Base-by-base conservation (phyloP, 2,888 invertebrate genomes). In the Orthosia cruda region DNA sequence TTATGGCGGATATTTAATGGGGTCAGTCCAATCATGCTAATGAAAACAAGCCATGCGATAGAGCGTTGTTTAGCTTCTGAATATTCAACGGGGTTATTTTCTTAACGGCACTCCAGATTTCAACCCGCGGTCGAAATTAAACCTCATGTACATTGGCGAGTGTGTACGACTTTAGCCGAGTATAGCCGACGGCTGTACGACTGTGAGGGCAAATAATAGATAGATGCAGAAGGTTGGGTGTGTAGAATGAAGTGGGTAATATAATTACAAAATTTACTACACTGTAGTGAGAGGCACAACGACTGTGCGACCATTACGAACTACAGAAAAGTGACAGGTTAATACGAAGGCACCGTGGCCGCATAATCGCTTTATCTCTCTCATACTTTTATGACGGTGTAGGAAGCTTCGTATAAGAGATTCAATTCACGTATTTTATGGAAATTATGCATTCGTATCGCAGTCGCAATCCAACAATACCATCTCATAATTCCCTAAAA, bases 1-100 rank as follows among this genome's bases (percentile, higher is more conserved):
- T 75, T 73, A 89, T 88, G 87, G 87, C 77, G 85, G 89, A 88
- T 89, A 91, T 93, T 91, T 91, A 95, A 95, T 91, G 92, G 92
- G 95, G 95, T 95, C 96, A 94, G 92, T 89, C 94, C 95, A 95
- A 96, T 96, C 95, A 95, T 94, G 94, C 92, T 95, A 96, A 95
- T 96, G 95, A 95, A 95, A 96, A 95, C 95, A 94, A 93, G 92
- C 93, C 95, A 94, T 95, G 95, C 95, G 91, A 95, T 93, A 91
- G 89, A 86, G 87, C 89, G 91, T 91, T 87, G 90, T 92, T 92
- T 92, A 92, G 90, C 92, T 92, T 86, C 89, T 95, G 94, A 95
- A 96, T 96, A 95, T 95, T 95, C 95, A 95, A 89, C 88, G 88
- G 85, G 89, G 92, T 92, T 94, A 95, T 95, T 94, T 96, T 95